These are phyloP conservation scores for Mandrillus leucophaeus DNA, from an alignment of 2,113 vertebrate genomes.

Conservation along the genomic window DNA sequence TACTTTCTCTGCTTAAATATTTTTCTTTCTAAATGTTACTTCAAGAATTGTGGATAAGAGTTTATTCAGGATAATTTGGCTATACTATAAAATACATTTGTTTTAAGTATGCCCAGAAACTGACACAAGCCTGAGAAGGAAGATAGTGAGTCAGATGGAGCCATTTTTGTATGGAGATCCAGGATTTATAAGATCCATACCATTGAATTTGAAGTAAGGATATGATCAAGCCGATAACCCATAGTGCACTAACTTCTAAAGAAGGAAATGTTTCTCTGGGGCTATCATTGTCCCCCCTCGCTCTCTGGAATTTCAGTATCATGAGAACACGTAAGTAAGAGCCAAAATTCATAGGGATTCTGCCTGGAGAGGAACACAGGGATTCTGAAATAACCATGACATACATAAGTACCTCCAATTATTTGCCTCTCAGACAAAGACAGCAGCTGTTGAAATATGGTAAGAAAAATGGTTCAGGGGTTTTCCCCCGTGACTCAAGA, in stretches of 20 bases:
- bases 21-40: neutral
- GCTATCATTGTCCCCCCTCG: neutral
- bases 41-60: neutral
- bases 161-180: neutral
- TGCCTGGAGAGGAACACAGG: neutral
- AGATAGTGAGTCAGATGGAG: neutral
- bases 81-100: neutral
- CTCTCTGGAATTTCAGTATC: neutral
- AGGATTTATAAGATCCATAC: neutral
- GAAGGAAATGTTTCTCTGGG: neutral
- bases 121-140: neutral
- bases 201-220: neutral
- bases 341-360: neutral
- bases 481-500: constrained; percentile 66
- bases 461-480: constrained; percentile 31
- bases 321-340: neutral
- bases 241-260: neutral
- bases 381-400: neutral
- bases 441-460: constrained; percentile 49
- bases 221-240: neutral
- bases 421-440: constrained; percentile 41
- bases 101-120: neutral
- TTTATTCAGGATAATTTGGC: neutral
- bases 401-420: neutral
- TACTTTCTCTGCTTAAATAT: neutral